Percentiles rank a stretch among this genome's conserved stretches.
Evolutionary conservation across 2,888 invertebrate species (phyloP).

Genomic region (Cartodere bifasciata): DNA sequence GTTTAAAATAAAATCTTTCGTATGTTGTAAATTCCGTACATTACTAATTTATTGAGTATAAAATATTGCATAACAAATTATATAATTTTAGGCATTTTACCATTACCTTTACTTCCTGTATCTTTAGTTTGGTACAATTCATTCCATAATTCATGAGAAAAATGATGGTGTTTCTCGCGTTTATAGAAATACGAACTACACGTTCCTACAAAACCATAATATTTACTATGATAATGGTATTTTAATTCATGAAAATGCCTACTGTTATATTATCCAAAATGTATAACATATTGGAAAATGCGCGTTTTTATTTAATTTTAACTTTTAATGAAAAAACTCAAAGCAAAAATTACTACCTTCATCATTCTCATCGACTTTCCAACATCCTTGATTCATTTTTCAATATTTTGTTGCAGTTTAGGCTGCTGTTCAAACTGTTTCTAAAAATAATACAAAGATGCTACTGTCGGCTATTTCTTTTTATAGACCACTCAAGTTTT

Average conservation of each 20-base stretch:
- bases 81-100: too few relatives aligned
- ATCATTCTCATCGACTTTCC: constrained; percentile 34
- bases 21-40: too few relatives aligned
- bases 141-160: constrained; percentile 29
- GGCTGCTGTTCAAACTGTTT: too few relatives aligned
- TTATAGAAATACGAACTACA: constrained; percentile 17
- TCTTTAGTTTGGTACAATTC: constrained; percentile 26
- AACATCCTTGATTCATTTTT: constrained; percentile 31
- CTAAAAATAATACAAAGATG: too few relatives aligned
- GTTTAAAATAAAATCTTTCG: too few relatives aligned
- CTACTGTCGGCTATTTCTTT: too few relatives aligned
- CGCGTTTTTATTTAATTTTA: constrained; percentile 1
- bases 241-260: background rate
- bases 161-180: constrained; percentile 28
- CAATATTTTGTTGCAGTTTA: constrained; percentile 1
- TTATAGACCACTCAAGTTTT: too few relatives aligned
- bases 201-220: constrained; percentile 9
- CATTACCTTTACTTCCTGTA: constrained; percentile 24
- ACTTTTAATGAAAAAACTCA: background rate
- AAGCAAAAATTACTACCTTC: constrained; percentile 27
- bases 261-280: too few relatives aligned
- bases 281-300: background rate
- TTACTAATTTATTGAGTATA: too few relatives aligned
- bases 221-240: constrained; percentile 2
- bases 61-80: too few relatives aligned